phyloP scores from a whole-genome alignment of 2,113 vertebrate genomes.

The Erythrolamprus reginae region DNA sequence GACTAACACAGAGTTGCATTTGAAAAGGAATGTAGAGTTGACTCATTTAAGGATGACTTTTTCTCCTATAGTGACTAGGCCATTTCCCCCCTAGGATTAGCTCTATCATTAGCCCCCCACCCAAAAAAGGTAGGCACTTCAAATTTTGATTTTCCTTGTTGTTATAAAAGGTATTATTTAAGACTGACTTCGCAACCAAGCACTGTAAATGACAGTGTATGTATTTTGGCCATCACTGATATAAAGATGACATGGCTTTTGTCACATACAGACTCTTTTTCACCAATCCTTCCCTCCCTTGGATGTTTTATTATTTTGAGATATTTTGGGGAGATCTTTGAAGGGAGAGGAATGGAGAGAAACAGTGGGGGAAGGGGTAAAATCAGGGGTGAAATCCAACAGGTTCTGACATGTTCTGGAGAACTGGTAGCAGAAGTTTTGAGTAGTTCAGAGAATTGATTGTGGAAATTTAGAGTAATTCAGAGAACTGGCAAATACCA shows the following conservation, averaged over 20 bases:
- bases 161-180: background rate
- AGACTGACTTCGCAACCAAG: background rate
- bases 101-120: background rate
- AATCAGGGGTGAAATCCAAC: background rate
- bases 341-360: background rate
- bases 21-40: background rate
- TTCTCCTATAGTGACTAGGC: background rate
- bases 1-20: background rate
- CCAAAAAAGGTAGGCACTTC: background rate
- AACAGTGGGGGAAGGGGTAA: background rate
- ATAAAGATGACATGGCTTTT: background rate
- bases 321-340: background rate
- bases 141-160: background rate
- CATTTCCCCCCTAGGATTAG: background rate
- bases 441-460: no score
- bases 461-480: no score
- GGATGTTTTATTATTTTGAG: background rate
- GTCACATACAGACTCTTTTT: background rate
- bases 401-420: no score
- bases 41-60: background rate
- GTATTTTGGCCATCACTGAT: background rate
- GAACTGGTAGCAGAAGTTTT: no score
- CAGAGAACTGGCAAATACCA: no score
- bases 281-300: background rate
- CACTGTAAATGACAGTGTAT: background rate